phyloP scores from a whole-genome alignment of 2,113 vertebrate genomes.

The Colinus virginianus region DNA sequence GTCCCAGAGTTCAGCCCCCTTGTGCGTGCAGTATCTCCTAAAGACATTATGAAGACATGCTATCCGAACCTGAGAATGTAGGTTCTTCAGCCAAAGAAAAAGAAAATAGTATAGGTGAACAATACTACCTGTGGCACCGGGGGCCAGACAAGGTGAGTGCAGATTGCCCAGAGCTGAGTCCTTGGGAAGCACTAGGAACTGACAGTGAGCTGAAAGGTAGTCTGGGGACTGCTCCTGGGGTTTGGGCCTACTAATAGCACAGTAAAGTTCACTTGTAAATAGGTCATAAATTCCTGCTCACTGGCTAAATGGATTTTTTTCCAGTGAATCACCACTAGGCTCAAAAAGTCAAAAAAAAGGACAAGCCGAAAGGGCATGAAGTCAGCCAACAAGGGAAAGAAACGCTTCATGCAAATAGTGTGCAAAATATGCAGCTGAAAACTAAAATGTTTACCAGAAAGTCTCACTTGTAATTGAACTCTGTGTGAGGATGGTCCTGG shows the following conservation, averaged over 20 bases:
- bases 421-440: conserved; percentile 8
- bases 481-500: not conserved
- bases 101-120: not conserved
- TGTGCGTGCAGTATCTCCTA: not conserved
- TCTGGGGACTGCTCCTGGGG: not conserved
- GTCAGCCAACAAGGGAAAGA: conserved; percentile 34
- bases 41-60: not conserved
- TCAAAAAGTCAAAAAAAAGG: not conserved
- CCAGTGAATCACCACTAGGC: not conserved
- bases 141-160: not conserved
- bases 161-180: not conserved
- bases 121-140: rapidly evolving
- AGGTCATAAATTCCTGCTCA: conserved; percentile 32
- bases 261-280: conserved; percentile 11
- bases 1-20: not conserved
- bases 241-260: not conserved
- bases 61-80: not conserved
- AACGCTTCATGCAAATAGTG: not conserved
- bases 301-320: conserved; percentile 27
- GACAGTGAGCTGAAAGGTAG: not conserved
- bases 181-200: not conserved
- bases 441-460: conserved; percentile 28
- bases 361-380: conserved; percentile 34
- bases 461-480: not conserved
- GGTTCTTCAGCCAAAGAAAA: not conserved